phyloP scores from a whole-genome alignment of 2,797 vertebrate genomes.

The Pangasius mekongensis region DNA sequence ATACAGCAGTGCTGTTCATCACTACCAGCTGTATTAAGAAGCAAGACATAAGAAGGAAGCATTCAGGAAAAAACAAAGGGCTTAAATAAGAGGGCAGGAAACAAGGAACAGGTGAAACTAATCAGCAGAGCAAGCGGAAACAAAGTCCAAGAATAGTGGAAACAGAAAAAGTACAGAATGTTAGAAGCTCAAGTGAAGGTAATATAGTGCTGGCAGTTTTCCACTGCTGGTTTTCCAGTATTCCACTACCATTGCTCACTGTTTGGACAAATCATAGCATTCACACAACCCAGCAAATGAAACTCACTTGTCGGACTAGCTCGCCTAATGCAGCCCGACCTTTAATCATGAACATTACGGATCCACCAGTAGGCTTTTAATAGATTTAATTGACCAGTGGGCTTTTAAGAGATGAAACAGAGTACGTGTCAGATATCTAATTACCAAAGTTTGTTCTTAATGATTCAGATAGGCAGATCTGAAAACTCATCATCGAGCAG shows the following conservation, averaged over 20 bases:
- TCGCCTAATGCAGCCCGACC: background rate
- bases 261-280: background rate
- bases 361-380: background rate
- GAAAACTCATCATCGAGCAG: background rate
- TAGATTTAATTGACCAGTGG: background rate
- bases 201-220: background rate
- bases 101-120: background rate
- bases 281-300: background rate
- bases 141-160: background rate
- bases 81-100: background rate
- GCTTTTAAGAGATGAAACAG: background rate
- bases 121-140: background rate
- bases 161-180: background rate
- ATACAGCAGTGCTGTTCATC: background rate
- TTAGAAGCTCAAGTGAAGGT: background rate
- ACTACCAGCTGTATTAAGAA: background rate
- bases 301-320: background rate
- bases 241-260: background rate
- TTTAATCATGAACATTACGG: background rate
- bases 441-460: slow-evolving; percentile 11
- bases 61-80: background rate
- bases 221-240: too few relatives aligned
- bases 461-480: background rate
- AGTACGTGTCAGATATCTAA: slow-evolving; percentile 1
- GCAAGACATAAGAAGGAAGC: background rate